These are phyloP conservation scores for Callinectes sapidus DNA, from an alignment of 2,888 invertebrate genomes.

Conservation along the genomic window DNA sequence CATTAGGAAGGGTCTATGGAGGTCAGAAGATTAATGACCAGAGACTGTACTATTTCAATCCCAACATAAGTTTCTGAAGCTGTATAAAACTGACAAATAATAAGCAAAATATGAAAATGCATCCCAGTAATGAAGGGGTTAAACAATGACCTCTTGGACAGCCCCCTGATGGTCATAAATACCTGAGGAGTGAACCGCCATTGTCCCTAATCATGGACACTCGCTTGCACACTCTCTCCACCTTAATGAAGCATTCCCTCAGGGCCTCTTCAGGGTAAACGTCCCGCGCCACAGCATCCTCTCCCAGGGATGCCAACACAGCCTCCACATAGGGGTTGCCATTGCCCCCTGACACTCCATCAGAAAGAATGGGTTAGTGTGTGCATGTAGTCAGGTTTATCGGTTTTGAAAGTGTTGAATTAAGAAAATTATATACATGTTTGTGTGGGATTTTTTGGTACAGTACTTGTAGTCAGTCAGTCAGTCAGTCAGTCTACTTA, in stretches of 20 bases:
- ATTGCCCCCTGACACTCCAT: conserved; percentile 51
- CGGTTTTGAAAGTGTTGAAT: no score
- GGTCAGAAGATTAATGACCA: no score
- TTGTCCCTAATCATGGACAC: conserved; percentile 91
- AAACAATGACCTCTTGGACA: no score
- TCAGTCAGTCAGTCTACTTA: no score
- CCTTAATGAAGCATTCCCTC: conserved; percentile 88
- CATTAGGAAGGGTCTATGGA: no score
- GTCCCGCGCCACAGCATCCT: conserved; percentile 86
- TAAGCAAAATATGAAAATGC: no score
- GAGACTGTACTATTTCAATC: no score
- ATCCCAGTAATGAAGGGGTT: no score
- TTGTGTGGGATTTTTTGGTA: no score
- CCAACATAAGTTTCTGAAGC: no score
- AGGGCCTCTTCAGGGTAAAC: conserved; percentile 92
- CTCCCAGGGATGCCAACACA: conserved; percentile 86
- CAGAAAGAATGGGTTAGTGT: not conserved
- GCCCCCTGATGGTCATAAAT: conserved; percentile 64
- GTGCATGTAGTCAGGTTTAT: not conserved
- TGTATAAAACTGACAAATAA: no score
- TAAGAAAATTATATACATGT: not conserved
- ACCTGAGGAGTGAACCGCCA: conserved; percentile 85
- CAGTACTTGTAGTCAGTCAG: no score
- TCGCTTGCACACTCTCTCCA: conserved; percentile 84
- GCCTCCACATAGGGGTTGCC: conserved; percentile 87